These are phyloP conservation scores for Erethizon dorsatum DNA, from an alignment of 2,797 vertebrate genomes.

Conservation along the genomic window DNA sequence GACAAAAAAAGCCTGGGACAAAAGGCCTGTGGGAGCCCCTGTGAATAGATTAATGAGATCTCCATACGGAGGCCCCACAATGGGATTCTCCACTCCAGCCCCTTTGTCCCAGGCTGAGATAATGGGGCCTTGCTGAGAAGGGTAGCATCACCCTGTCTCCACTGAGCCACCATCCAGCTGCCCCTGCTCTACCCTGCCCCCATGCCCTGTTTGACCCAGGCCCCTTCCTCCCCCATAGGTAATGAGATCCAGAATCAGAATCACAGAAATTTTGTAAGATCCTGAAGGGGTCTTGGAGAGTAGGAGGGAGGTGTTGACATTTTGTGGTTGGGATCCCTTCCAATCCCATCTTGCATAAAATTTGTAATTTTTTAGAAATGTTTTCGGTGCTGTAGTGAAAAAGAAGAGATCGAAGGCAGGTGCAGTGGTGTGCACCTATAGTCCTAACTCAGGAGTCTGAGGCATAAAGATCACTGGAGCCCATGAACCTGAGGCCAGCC, in stretches of 20 bases:
- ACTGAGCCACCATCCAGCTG: constrained; percentile 41
- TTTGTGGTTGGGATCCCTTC: neutral
- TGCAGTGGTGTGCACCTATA: neutral
- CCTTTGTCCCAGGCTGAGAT: constrained; percentile 95
- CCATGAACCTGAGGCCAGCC: neutral
- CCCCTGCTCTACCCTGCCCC: constrained; percentile 41
- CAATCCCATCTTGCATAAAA: neutral
- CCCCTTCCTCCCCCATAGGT: neutral
- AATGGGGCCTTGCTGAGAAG: constrained; percentile 89
- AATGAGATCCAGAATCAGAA: constrained; percentile 26
- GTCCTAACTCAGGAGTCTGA: neutral
- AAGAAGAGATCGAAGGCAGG: neutral
- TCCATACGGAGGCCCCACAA: constrained; percentile 97
- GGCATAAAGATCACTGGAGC: neutral
- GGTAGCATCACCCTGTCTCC: constrained; percentile 9
- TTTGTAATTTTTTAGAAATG: neutral
- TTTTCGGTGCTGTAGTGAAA: neutral
- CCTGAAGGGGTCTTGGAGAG: neutral
- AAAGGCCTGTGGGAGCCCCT: constrained; percentile 90
- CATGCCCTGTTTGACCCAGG: neutral
- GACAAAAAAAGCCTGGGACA: constrained; percentile 87
- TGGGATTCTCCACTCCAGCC: constrained; percentile 93
- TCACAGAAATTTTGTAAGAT: neutral
- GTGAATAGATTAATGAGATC: constrained; percentile 99
- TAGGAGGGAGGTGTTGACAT: neutral